These are phyloP conservation scores for Cyphomyrus discorhynchus DNA, from an alignment of 2,113 vertebrate species.

Conservation along the genomic window DNA sequence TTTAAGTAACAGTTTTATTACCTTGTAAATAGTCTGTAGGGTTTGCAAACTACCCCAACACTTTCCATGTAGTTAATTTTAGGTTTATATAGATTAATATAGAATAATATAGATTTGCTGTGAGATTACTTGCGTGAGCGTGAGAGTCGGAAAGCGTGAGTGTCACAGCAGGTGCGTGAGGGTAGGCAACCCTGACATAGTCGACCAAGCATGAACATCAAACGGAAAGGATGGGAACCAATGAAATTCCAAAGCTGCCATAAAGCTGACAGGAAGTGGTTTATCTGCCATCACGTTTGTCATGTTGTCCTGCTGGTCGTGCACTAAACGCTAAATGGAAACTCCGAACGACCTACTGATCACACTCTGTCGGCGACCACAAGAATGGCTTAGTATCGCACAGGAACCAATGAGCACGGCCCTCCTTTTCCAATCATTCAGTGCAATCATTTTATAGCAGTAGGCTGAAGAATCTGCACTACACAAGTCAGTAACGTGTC, in stretches of 20 bases:
- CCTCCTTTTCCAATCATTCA: conserved; percentile 36
- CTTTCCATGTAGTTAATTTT: background rate
- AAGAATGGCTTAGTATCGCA: conserved; percentile 48
- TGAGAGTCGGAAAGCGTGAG: background rate
- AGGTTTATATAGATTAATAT: background rate
- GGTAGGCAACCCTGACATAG: background rate
- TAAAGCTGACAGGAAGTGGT: background rate
- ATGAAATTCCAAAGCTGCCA: background rate
- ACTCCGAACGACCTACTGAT: conserved; percentile 52
- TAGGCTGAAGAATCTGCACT: conserved; percentile 44
- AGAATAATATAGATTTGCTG: background rate
- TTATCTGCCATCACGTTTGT: background rate
- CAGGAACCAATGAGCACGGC: conserved; percentile 49
- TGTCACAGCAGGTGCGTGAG: background rate
- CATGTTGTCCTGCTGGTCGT: background rate
- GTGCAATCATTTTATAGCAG: conserved; percentile 9
- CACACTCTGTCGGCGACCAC: conserved; percentile 40
- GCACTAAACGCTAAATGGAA: conserved; percentile 42
- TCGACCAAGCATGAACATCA: background rate
- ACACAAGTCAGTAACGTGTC: conserved; percentile 31
- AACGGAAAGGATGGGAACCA: background rate
- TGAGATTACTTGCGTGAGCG: background rate
- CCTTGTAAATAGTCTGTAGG: background rate
- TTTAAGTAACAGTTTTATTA: background rate
- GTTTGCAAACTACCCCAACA: background rate